Conservation (phyloP, 2,888 invertebrate genomes). For the Thera obeliscata region DNA sequence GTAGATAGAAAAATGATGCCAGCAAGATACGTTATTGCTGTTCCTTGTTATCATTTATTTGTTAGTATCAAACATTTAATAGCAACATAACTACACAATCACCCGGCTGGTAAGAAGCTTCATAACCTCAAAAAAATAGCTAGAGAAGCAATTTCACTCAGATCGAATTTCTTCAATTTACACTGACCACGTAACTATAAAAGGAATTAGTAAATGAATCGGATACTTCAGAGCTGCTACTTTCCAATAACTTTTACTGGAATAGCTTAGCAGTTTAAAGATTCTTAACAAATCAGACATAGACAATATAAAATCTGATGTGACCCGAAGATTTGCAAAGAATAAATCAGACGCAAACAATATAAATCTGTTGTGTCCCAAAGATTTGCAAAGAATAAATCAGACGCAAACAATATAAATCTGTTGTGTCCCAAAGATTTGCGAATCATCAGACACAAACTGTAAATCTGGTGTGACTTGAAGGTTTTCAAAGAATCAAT, state of each 20-base stretch:
- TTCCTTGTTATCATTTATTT: too few species aligned
- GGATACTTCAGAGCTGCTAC: not conserved
- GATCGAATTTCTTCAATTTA: constrained; percentile 5
- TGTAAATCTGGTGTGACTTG: constrained; percentile 4
- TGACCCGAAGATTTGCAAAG: not conserved
- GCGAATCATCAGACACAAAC: not conserved
- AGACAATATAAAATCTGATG: constrained; percentile 4
- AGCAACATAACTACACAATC: too few species aligned
- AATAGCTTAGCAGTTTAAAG: not conserved
- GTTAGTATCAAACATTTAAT: too few species aligned
- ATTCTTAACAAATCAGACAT: not conserved
- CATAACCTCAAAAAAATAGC: constrained; percentile 3
- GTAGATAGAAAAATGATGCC: too few species aligned
- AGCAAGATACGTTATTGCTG: too few species aligned
- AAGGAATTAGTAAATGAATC: not conserved
- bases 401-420: not conserved
- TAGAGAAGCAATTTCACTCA: constrained; percentile 7
- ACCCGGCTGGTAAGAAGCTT: not conserved
- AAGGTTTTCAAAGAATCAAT: not conserved
- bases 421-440: constrained; percentile 1
- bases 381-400: not conserved
- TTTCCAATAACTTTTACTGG: not conserved
- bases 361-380: constrained; percentile 4
- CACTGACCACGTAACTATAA: not conserved
- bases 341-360: not conserved